Conservation (phyloP, 2,113 vertebrate genomes). For the Sylvietta virens region DNA sequence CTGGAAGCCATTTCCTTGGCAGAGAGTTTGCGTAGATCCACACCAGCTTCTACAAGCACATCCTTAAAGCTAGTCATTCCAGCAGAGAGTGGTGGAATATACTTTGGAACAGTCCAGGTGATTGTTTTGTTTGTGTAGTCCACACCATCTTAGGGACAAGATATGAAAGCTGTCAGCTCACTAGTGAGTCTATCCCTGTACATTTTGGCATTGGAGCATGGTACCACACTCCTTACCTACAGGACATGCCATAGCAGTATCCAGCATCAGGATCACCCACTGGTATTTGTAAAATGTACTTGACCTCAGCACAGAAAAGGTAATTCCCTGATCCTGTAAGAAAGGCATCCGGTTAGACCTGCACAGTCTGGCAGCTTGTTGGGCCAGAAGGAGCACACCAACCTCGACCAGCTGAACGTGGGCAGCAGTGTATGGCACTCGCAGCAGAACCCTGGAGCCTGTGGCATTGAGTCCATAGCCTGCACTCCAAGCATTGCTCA, state of each 20-base stretch:
- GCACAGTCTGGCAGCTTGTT: neutral
- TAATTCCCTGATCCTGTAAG: constrained; percentile 71
- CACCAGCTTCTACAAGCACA: constrained; percentile 69
- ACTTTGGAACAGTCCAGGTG: constrained; percentile 77
- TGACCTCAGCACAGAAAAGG: constrained; percentile 75
- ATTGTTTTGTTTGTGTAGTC: constrained; percentile 58
- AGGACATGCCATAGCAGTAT: constrained; percentile 71
- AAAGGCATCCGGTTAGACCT: neutral
- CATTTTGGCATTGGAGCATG: neutral
- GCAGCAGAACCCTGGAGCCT: constrained; percentile 41
- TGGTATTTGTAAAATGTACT: constrained; percentile 70
- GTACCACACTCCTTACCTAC: constrained; percentile 7
- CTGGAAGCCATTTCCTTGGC: constrained; percentile 55
- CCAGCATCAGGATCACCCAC: constrained; percentile 68
- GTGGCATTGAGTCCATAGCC: constrained; percentile 60
- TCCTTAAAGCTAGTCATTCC: constrained; percentile 31
- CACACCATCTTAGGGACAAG: constrained; percentile 67
- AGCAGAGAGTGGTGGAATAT: constrained; percentile 62
- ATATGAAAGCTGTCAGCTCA: neutral
- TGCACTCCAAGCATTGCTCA: constrained; percentile 26
- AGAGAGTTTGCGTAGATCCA: constrained; percentile 72
- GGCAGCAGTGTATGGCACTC: constrained; percentile 13
- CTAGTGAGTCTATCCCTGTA: neutral
- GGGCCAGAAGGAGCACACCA: neutral
- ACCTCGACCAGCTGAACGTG: constrained; percentile 27